These are phyloP conservation scores for Pogonomyrmex barbatus DNA, from an alignment of 1,140 invertebrate species.

Conservation along the genomic window DNA sequence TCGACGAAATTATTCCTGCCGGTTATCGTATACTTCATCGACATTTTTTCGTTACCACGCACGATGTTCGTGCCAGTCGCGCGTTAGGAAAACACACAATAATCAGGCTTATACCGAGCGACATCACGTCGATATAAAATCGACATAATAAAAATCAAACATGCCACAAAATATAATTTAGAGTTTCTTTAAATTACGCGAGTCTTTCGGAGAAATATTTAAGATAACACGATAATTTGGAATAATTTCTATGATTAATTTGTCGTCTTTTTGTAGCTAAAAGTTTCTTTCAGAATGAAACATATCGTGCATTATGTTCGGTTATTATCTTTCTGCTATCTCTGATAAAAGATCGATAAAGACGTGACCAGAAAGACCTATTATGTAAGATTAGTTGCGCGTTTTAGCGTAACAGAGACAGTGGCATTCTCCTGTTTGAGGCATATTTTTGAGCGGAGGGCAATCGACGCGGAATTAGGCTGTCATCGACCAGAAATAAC, in stretches of 20 bases:
- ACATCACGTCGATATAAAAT: conserved; percentile 66
- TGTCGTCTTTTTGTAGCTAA: background rate
- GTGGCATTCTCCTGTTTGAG: background rate
- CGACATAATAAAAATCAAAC: conserved; percentile 29
- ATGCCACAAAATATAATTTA: background rate
- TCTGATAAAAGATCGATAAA: conserved; percentile 1
- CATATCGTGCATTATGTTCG: background rate
- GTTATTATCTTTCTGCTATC: conserved; percentile 9
- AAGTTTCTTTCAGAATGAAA: background rate
- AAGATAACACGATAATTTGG: background rate
- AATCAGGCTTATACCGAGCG: conserved; percentile 58
- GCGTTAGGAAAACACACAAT: conserved; percentile 73
- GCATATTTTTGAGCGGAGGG: background rate
- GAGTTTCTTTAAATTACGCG: background rate
- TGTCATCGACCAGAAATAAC: conserved; percentile 50
- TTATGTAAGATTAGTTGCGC: conserved; percentile 41
- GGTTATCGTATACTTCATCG: conserved; percentile 66
- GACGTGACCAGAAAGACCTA: background rate
- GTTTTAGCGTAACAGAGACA: conserved; percentile 19
- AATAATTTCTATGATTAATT: background rate
- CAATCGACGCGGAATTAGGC: conserved; percentile 35
- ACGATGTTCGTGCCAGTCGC: conserved; percentile 60
- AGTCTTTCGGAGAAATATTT: background rate
- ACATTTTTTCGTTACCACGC: conserved; percentile 66
- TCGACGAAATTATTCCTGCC: conserved; percentile 53